A percentile compares a stretch with the other conserved stretches of the same genome.
Conservation (phyloP, 2,888 invertebrate genomes). For the Chrysolina oricalcia region DNA sequence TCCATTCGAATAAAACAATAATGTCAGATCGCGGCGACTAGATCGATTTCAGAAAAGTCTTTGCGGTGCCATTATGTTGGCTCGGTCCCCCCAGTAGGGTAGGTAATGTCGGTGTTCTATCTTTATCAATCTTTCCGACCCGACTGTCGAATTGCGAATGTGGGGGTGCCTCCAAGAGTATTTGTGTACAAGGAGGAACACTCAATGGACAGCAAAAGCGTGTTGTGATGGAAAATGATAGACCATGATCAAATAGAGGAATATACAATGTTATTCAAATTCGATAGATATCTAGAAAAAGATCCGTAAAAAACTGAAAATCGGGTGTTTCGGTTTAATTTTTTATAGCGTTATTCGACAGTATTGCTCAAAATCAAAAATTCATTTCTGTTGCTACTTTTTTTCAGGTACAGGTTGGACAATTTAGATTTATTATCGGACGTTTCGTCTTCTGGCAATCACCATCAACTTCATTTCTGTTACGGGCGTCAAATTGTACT, state of each 20-base stretch:
- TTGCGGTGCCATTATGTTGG: slow-evolving; percentile 31
- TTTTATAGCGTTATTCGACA: too few relatives aligned
- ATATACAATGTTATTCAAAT: too few relatives aligned
- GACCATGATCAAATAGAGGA: background rate
- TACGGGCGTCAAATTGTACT: too few relatives aligned
- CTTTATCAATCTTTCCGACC: slow-evolving; percentile 41
- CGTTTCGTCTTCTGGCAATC: too few relatives aligned
- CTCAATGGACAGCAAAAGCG: background rate
- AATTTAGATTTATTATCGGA: too few relatives aligned
- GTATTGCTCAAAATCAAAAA: too few relatives aligned
- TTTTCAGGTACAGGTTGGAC: too few relatives aligned
- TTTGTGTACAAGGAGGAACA: background rate
- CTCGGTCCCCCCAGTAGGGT: slow-evolving; percentile 11
- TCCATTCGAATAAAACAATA: slow-evolving; percentile 23
- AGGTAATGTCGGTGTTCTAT: slow-evolving; percentile 36
- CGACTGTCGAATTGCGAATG: slow-evolving; percentile 29
- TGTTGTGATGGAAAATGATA: background rate
- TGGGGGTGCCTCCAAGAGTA: slow-evolving; percentile 7
- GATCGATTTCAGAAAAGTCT: slow-evolving; percentile 29
- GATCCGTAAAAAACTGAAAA: too few relatives aligned
- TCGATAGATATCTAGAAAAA: too few relatives aligned
- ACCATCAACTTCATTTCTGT: too few relatives aligned
- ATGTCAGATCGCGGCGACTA: slow-evolving; percentile 16
- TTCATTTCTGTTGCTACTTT: too few relatives aligned
- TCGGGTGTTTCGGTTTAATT: too few relatives aligned